Conservation (phyloP, 2,113 vertebrate genomes). For the Scopus umbretta region DNA sequence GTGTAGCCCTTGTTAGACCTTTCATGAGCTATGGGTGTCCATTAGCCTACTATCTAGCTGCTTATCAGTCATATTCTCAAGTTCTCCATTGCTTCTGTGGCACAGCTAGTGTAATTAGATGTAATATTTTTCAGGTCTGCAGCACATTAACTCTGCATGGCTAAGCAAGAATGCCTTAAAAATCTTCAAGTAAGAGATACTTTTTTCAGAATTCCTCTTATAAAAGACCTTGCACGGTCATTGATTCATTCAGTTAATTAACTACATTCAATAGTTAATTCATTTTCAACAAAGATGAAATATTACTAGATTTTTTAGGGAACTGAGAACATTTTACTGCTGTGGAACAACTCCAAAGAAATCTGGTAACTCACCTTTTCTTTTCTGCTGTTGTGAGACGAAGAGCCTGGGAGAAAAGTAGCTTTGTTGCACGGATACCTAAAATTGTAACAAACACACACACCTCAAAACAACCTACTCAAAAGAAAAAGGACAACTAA, state of each 20-base stretch:
- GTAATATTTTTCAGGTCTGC: not conserved
- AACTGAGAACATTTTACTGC: not conserved
- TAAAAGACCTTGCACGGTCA: not conserved
- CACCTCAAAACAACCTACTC: accelerated
- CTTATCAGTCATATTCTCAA: not conserved
- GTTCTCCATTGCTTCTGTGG: not conserved
- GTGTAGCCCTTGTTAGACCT: not conserved
- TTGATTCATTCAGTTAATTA: not conserved
- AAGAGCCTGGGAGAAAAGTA: not conserved
- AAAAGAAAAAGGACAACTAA: not conserved
- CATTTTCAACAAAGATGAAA: not conserved
- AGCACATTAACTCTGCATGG: not conserved
- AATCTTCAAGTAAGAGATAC: not conserved
- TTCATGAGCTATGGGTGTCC: not conserved
- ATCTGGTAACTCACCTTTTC: not conserved
- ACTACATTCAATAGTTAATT: not conserved
- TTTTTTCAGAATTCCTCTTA: not conserved
- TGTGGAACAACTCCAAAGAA: not conserved
- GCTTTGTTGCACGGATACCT: not conserved
- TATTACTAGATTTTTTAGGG: not conserved
- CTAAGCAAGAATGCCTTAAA: not conserved
- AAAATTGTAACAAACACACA: not conserved
- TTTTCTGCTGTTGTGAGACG: not conserved
- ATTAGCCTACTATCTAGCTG: not conserved
- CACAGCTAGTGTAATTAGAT: not conserved